Evolutionary conservation across 2,113 vertebrate species (phyloP).

Genomic region (Carollia perspicillata): DNA sequence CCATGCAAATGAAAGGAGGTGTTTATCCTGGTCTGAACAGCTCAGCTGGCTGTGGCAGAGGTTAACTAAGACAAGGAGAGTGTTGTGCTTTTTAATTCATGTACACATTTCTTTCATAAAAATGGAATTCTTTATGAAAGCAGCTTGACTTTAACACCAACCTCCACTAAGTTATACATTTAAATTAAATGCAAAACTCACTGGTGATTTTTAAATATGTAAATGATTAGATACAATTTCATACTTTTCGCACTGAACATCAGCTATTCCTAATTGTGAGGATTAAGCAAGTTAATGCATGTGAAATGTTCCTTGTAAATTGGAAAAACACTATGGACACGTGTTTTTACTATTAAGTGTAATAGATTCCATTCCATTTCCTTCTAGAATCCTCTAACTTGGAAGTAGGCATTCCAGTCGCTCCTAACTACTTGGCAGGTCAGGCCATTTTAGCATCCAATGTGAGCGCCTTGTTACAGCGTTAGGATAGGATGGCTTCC

Average conservation of each 20-base stretch:
- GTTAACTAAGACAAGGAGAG: background rate
- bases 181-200: conserved; percentile 21
- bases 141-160: background rate
- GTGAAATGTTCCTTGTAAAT: background rate
- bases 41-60: background rate
- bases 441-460: background rate
- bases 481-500: background rate
- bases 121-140: background rate
- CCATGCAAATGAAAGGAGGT: background rate
- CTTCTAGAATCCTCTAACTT: background rate
- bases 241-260: background rate
- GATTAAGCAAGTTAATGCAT: background rate
- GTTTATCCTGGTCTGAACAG: background rate
- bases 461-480: background rate
- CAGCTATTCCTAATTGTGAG: background rate
- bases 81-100: background rate
- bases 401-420: background rate
- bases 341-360: background rate
- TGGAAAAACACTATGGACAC: background rate
- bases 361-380: background rate
- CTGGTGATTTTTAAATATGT: background rate
- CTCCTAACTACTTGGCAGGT: background rate
- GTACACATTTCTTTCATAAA: background rate
- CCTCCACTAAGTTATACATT: background rate
- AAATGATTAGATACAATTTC: background rate